phyloP scores from a whole-genome alignment of 2,888 invertebrate genomes.

The Rotaria macrura region DNA sequence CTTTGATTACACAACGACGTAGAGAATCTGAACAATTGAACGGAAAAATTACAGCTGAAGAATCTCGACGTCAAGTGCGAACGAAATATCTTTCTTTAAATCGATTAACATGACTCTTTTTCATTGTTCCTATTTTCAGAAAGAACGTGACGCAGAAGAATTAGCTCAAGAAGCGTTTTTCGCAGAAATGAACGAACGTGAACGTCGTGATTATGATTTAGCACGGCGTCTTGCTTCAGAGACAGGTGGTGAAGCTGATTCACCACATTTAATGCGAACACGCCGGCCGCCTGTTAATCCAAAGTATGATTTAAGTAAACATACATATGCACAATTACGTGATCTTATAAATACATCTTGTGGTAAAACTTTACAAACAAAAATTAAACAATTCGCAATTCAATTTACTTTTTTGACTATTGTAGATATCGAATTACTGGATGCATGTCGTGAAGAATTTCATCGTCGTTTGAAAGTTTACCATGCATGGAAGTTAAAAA shows the following conservation, averaged over 20 bases:
- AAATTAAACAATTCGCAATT: background rate
- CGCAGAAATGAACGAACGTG: conserved; percentile 60
- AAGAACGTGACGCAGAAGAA: background rate
- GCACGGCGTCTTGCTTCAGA: conserved; percentile 79
- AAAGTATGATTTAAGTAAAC: conserved; percentile 87
- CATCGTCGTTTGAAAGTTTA: conserved; percentile 93
- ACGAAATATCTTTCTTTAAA: background rate
- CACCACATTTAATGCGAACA: background rate
- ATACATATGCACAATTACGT: conserved; percentile 92
- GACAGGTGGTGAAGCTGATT: conserved; percentile 48
- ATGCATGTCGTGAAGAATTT: conserved; percentile 93
- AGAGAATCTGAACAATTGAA: background rate
- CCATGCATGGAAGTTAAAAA: conserved; percentile 96
- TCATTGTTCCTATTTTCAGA: background rate
- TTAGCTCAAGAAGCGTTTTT: conserved; percentile 50
- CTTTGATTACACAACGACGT: background rate
- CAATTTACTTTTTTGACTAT: background rate
- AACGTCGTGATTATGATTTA: conserved; percentile 81
- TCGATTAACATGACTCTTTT: background rate
- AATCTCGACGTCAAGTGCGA: background rate
- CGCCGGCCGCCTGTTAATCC: background rate
- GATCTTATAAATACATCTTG: conserved; percentile 97
- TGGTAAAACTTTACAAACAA: conserved; percentile 36
- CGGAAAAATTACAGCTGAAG: background rate
- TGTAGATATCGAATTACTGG: conserved; percentile 72